Evolutionary conservation across 2,113 vertebrate species (phyloP).

Genomic region (Engystomops pustulosus): DNA sequence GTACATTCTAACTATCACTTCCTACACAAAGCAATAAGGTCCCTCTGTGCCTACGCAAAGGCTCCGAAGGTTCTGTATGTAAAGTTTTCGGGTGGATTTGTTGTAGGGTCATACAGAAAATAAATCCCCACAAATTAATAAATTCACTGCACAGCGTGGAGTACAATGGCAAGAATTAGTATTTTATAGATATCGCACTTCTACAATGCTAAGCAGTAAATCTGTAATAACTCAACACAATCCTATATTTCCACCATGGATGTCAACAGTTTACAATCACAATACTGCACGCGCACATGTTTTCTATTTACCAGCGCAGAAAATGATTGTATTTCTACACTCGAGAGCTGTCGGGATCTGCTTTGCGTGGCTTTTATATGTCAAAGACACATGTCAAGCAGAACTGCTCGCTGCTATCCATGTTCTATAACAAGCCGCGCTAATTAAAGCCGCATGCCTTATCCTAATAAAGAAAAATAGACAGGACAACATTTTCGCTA

Average conservation of each 20-base stretch:
- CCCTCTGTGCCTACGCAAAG: too few relatives aligned
- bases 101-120: not conserved
- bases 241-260: not conserved
- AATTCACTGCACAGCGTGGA: not conserved
- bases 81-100: not conserved
- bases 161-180: not conserved
- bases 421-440: not conserved
- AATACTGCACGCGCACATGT: conserved; percentile 1
- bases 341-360: not conserved
- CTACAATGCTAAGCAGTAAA: not conserved
- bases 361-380: conserved; percentile 18
- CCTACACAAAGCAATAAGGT: too few relatives aligned
- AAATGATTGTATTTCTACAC: not conserved
- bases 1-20: too few relatives aligned
- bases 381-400: conserved; percentile 5
- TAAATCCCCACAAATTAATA: not conserved
- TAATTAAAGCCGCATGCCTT: not conserved
- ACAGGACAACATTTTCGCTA: not conserved
- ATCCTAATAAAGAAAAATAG: not conserved
- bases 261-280: conserved; percentile 1
- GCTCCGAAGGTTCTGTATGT: too few relatives aligned
- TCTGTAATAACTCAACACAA: not conserved
- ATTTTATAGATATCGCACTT: not conserved
- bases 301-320: conserved; percentile 14
- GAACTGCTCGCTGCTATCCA: conserved; percentile 2